Evolutionary conservation across 2,888 invertebrate species (phyloP).

Genomic region (Agriopis marginaria): DNA sequence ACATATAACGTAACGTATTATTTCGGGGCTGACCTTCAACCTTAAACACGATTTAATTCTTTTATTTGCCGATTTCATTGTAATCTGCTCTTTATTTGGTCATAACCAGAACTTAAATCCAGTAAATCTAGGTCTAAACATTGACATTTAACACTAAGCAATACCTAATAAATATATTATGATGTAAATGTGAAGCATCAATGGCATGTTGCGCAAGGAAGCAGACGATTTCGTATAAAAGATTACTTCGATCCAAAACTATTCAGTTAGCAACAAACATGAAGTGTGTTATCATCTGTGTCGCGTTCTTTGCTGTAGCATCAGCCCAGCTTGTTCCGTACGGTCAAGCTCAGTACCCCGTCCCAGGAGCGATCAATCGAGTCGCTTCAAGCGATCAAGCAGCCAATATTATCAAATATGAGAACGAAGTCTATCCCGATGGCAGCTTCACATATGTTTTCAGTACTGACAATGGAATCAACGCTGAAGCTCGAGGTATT

Average conservation of each 20-base stretch:
- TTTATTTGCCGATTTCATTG: no score
- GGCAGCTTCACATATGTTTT: conserved; percentile 80
- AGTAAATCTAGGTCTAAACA: neutral
- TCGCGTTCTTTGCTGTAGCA: conserved; percentile 65
- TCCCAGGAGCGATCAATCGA: conserved; percentile 14
- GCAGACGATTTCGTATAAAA: conserved; percentile 60
- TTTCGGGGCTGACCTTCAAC: no score
- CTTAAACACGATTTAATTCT: no score
- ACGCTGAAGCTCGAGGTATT: conserved; percentile 84
- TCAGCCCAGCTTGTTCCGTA: conserved; percentile 60
- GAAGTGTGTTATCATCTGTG: conserved; percentile 66
- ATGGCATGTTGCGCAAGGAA: conserved; percentile 66
- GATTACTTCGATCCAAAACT: conserved; percentile 45
- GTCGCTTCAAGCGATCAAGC: conserved; percentile 54
- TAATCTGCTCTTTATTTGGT: no score
- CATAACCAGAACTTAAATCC: no score
- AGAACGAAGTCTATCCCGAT: conserved; percentile 74
- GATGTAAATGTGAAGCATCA: conserved; percentile 44
- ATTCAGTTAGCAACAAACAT: conserved; percentile 54
- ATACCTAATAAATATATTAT: conserved; percentile 13
- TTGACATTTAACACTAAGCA: conserved; percentile 11
- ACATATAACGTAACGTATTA: no score
- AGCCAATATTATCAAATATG: conserved; percentile 68
- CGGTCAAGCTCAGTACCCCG: neutral
- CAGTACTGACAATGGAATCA: conserved; percentile 88